Evolutionary conservation across 64 coral and sea anemone genomes (phyloP), one percentile per base, ranked within the genome.

Genomic region (Pocillopora verrucosa): DNA sequence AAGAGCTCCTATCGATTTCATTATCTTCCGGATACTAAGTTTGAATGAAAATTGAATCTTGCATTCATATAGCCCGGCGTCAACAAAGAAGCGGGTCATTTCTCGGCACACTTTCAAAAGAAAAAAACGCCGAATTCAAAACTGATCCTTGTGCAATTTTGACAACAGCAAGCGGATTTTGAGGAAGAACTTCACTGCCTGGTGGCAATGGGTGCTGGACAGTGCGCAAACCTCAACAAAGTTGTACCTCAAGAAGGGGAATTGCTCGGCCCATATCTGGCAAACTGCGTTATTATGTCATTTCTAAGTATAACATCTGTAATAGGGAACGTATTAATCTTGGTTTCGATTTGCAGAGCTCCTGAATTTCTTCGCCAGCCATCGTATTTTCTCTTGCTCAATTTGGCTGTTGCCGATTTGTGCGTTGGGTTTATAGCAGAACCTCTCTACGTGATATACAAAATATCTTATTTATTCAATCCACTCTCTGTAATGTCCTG

Each of bases 331-430:
- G 41, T 85, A 58, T 85, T 85, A 45, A 85, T 85, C 22, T 38
- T 85, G 37, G 37, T 85, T 14, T 72, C 82, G 6, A 67, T 85
- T 25, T 85, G 65, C 45, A 68, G 82, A 70, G 82, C 82, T 12
- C 82, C 82, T 17, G 63, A 72, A 68, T 72, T 85, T 37, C 37
- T 85, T 10, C 82, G 82, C 15, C 82, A 85, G 65, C 82, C 82
- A 19, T 85, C 82, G 1, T 85, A 85, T 57, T 68, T 72, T 57
- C 82, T 85, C 0, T 68, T 85, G 20, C 5, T 85, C 65, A 85
- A 85, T 19, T 65, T 85, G 12, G 64, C 82, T n/a, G 69, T 85
- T 13, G 82, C 82, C 11, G 82, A 85, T 58, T 51, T 85, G 36
- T 85, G 82, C 64, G 82, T 85, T 13, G 82, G 82, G 15, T 16